These are phyloP conservation scores for Dipodomys merriami DNA, from an alignment of 2,113 vertebrate species.

Conservation along the genomic window DNA sequence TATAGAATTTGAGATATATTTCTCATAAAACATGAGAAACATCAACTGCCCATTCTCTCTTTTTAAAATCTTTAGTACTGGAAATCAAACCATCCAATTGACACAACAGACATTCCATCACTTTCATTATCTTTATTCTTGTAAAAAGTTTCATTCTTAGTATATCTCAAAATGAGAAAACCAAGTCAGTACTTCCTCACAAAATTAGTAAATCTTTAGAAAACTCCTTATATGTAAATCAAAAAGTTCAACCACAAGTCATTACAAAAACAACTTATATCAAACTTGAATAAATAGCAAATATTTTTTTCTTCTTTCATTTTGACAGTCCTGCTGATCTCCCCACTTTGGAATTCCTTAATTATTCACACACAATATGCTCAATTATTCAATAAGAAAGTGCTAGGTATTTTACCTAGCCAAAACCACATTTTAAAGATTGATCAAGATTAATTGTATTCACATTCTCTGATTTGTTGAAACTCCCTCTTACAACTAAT, in stretches of 20 bases:
- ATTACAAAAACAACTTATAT: conserved; percentile 84
- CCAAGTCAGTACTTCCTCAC: conserved; percentile 69
- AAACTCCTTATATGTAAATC: conserved; percentile 85
- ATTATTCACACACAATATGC: conserved; percentile 83
- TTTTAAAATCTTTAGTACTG: conserved; percentile 46
- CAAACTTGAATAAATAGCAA: conserved; percentile 76
- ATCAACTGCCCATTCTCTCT: conserved; percentile 14
- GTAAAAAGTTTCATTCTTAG: conserved; percentile 77
- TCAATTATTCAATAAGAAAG: conserved; percentile 84
- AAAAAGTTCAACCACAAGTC: conserved; percentile 77
- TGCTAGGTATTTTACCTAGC: conserved; percentile 71
- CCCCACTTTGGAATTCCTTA: conserved; percentile 78
- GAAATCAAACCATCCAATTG: conserved; percentile 74
- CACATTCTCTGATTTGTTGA: no score
- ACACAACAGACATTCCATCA: conserved; percentile 56
- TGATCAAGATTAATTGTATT: no score
- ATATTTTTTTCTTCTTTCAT: conserved; percentile 42
- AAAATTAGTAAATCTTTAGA: conserved; percentile 83
- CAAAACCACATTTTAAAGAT: conserved; percentile 60
- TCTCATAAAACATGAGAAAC: conserved; percentile 65
- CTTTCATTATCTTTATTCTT: conserved; percentile 76
- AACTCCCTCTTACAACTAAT: no score
- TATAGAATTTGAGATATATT: conserved; percentile 67
- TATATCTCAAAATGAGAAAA: conserved; percentile 61
- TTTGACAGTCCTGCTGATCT: conserved; percentile 75